These are phyloP conservation scores for Diachasmimorpha longicaudata DNA, from an alignment of 1,140 invertebrate species.

Conservation along the genomic window DNA sequence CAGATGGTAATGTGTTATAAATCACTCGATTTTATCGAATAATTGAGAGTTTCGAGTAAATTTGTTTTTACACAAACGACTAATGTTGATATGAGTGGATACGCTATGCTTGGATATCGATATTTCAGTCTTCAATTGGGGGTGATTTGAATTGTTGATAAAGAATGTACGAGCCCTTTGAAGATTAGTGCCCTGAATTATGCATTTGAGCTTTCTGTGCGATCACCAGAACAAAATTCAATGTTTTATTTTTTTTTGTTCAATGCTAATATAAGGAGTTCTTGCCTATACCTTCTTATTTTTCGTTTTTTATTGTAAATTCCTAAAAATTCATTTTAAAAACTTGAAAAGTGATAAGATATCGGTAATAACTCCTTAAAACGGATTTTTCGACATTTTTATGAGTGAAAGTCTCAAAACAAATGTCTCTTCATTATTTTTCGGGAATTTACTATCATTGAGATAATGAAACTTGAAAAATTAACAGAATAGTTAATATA, in stretches of 20 bases:
- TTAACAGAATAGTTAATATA: too few species aligned
- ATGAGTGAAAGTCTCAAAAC: too few species aligned
- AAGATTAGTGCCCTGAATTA: not conserved
- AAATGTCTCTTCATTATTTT: too few species aligned
- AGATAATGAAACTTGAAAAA: not conserved
- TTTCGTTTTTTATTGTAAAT: too few species aligned
- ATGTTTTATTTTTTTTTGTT: not conserved
- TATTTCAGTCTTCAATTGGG: not conserved
- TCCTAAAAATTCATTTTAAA: too few species aligned
- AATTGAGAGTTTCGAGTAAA: constrained; percentile 25
- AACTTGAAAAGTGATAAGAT: too few species aligned
- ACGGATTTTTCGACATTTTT: too few species aligned
- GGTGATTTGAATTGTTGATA: not conserved
- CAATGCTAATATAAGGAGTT: too few species aligned
- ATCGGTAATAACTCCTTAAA: too few species aligned
- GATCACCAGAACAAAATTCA: not conserved
- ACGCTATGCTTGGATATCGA: not conserved
- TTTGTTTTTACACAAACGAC: not conserved
- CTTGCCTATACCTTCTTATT: too few species aligned
- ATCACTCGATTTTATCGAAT: too few species aligned
- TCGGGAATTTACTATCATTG: too few species aligned
- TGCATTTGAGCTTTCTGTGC: not conserved
- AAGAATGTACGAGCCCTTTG: not conserved
- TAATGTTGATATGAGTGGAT: not conserved
- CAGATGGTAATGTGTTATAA: constrained; percentile 80